Conservation (phyloP, 2,113 vertebrate species). For the Thinocorus orbignyianus region DNA sequence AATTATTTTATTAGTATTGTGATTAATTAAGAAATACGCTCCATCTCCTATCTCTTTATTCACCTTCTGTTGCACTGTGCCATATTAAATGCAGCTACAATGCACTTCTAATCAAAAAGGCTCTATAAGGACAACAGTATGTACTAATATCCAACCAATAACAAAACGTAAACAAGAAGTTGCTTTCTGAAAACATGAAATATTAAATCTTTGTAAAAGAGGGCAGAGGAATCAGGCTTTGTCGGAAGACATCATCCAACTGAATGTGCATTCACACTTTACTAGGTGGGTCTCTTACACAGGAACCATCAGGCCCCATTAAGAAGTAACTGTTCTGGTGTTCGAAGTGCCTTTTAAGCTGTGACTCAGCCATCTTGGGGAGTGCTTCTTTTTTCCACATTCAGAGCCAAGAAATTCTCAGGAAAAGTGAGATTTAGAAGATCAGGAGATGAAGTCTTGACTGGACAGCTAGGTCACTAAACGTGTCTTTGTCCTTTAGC, state of each 20-base stretch:
- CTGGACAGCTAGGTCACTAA: neutral
- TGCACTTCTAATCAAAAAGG: neutral
- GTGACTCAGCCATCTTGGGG: neutral
- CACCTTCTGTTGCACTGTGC: neutral
- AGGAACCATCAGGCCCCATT: neutral
- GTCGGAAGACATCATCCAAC: neutral
- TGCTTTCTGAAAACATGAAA: neutral
- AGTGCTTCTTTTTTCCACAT: neutral
- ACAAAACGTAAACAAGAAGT: neutral
- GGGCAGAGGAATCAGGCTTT: neutral
- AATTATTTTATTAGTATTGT: slow-evolving; percentile 1
- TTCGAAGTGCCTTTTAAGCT: neutral
- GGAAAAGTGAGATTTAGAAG: neutral
- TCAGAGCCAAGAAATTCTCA: neutral
- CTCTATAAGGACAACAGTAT: neutral
- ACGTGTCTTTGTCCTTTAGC: neutral
- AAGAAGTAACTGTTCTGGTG: neutral
- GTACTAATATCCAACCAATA: neutral
- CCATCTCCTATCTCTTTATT: neutral
- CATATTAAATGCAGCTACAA: neutral
- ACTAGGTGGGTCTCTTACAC: accelerated
- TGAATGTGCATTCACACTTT: neutral
- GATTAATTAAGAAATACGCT: neutral
- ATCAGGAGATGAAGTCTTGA: neutral
- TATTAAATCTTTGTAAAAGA: neutral